Evolutionary conservation across 2,113 vertebrate species (phyloP).

Genomic region (Butastur rufipennis): DNA sequence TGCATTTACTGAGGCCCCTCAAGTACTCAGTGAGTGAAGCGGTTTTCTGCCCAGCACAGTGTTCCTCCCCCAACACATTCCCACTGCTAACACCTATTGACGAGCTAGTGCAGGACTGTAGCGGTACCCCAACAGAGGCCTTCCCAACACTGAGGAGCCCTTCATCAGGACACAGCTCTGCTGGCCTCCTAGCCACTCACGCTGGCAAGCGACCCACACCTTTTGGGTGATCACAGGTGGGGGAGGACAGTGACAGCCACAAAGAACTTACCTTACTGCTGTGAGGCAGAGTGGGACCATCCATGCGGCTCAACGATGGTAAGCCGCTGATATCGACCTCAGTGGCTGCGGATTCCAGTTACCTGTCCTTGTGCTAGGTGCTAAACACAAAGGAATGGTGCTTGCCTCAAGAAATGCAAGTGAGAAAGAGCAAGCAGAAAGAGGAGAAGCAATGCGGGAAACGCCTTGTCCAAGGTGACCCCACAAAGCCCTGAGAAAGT

Average conservation of each 20-base stretch:
- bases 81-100: neutral
- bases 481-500: neutral
- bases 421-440: neutral
- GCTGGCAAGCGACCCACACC: neutral
- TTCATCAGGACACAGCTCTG: neutral
- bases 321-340: neutral
- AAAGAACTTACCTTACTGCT: neutral
- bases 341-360: neutral
- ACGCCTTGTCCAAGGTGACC: neutral
- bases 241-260: neutral
- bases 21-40: neutral
- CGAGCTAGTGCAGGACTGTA: neutral
- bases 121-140: neutral
- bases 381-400: neutral
- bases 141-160: neutral
- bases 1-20: neutral
- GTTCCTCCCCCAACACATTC: neutral
- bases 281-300: neutral
- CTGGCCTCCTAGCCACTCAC: neutral
- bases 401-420: neutral
- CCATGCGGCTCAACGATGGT: fast-evolving
- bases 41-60: neutral
- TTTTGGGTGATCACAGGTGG: neutral
- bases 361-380: neutral
- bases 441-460: neutral